These are phyloP conservation scores for Propithecus deckenii DNA, from an alignment of 2,797 vertebrate species.

Conservation along the genomic window DNA sequence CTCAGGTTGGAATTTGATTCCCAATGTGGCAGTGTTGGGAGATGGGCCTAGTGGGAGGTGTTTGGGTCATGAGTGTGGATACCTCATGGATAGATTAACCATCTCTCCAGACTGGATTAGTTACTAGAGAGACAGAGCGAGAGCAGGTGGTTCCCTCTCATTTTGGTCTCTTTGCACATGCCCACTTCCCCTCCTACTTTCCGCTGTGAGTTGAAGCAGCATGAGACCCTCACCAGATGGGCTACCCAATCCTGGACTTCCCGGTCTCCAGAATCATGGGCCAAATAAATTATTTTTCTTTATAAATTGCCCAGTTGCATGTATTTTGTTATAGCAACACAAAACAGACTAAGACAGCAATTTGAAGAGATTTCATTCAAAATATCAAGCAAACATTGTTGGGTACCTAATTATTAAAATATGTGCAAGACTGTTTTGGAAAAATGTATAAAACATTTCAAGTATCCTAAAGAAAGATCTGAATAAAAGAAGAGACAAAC, in stretches of 20 bases:
- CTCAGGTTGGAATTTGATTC: neutral
- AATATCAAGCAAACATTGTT: neutral
- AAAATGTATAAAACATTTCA: neutral
- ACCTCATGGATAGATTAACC: neutral
- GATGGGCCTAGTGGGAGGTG: neutral
- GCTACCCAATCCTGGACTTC: neutral
- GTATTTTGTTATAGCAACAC: neutral
- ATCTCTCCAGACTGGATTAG: neutral
- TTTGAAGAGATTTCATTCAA: neutral
- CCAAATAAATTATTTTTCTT: neutral
- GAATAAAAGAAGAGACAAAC: neutral
- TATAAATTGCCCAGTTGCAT: neutral
- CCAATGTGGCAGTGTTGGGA: neutral
- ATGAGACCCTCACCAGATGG: neutral
- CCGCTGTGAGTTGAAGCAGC: neutral
- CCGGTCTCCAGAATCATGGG: neutral
- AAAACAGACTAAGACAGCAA: neutral
- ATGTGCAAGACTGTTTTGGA: neutral
- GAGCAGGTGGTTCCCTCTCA: neutral
- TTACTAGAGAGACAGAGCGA: neutral
- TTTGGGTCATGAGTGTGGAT: neutral
- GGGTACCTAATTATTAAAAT: neutral
- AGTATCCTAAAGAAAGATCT: constrained; percentile 19
- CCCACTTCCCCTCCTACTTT: neutral
- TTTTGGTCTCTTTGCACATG: neutral